These are phyloP conservation scores for Eptatretus burgeri DNA, from an alignment of 2,113 vertebrate species.

Conservation along the genomic window DNA sequence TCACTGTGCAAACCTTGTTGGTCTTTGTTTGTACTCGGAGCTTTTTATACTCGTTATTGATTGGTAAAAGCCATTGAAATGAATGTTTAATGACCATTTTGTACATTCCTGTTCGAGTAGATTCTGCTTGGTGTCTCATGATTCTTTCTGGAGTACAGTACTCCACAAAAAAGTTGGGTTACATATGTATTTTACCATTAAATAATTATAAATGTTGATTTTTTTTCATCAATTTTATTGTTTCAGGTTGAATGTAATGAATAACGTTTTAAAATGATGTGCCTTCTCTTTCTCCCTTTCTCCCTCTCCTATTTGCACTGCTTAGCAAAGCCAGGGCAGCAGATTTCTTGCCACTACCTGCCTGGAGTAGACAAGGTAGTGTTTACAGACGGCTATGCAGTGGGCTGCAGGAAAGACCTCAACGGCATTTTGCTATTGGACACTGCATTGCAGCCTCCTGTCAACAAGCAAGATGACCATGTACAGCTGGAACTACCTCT, in stretches of 20 bases:
- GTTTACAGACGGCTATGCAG: slow-evolving; percentile 90
- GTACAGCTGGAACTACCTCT: slow-evolving; percentile 90
- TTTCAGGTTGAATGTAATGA: background rate
- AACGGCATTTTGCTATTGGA: slow-evolving; percentile 92
- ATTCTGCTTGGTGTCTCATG: background rate
- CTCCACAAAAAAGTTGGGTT: background rate
- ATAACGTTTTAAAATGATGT: background rate
- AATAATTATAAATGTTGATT: background rate
- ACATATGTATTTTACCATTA: background rate
- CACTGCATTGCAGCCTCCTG: slow-evolving; percentile 81
- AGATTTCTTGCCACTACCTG: slow-evolving; percentile 90
- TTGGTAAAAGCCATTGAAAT: no score
- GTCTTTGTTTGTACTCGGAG: no score
- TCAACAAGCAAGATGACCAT: slow-evolving; percentile 72
- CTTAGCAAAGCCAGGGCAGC: slow-evolving; percentile 64
- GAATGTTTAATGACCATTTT: no score
- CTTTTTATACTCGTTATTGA: no score
- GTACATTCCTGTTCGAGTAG: no score
- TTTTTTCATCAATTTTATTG: background rate
- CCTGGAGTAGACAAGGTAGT: slow-evolving; percentile 94
- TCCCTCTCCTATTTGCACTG: background rate
- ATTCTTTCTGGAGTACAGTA: background rate
- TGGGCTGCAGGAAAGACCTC: slow-evolving; percentile 90
- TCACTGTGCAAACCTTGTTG: no score
- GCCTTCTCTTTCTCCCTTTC: slow-evolving; percentile 8